Base-by-base conservation (phyloP, 2,888 invertebrate species). In the Trachelus tabidus region DNA sequence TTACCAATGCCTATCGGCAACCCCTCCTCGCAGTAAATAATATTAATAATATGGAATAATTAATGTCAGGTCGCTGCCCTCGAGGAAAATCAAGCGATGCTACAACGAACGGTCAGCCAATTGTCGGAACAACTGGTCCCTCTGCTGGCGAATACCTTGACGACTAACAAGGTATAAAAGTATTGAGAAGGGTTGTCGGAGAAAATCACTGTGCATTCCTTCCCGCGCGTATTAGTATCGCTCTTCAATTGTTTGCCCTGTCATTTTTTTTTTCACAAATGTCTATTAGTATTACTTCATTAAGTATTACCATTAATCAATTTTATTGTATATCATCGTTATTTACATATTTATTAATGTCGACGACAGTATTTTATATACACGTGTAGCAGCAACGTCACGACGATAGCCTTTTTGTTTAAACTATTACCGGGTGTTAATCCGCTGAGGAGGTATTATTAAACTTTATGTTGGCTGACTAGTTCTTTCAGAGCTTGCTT, bases 11-110 rank as follows among this genome's bases (percentile, higher is more conserved):
- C 56, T 9, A 23, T 56, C 56, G 23, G 23, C 2, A 23, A 6
- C 1, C 56, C 9, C 9, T 56, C 56, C 23, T 23, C 2, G 56
- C 23, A 23, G 56, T 56, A 9, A 56, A 56, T 6, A 23, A 56
- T 9, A 15, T 40, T 15, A 56, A 56, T 71, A 33, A 71, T 3
- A 34, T 12, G 2, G 12, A 71, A 33, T 12, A 71, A 33, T 71
- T 31, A 2, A 71, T 15, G 31, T 11, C 77, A 90, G 90, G 87
- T 90, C 77, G 85, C 85, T 30, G 84, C 81, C 31, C 83, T 90
- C 78, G 90, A 90, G 81, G 87, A 90, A 76, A 87, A 88, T 77
- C 89, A 90, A 79, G 86, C 84, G 77, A 81, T 84, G 81, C 83
- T 90, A 78, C 87, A 89, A 78, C 84, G 85, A 82, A 89, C 88